Conservation (phyloP, 2,113 vertebrate species). For the Centropus unirufus region DNA sequence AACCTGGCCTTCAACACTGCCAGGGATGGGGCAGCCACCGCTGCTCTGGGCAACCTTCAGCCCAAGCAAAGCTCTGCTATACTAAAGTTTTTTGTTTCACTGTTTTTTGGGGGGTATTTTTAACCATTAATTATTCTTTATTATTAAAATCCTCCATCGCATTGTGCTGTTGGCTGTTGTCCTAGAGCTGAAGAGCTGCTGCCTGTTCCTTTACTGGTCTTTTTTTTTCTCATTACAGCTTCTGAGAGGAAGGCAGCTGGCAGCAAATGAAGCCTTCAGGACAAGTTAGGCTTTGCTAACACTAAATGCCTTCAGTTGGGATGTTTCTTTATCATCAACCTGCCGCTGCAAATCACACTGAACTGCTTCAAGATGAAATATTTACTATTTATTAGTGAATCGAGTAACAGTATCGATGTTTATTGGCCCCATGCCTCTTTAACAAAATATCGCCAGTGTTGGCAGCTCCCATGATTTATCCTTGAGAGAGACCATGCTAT, state of each 20-base stretch:
- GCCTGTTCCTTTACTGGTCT: background rate
- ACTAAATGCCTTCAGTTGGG: background rate
- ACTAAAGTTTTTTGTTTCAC: background rate
- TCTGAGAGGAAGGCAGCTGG: background rate
- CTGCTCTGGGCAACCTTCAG: background rate
- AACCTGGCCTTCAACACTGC: too few species aligned
- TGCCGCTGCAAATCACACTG: background rate
- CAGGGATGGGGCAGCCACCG: too few species aligned
- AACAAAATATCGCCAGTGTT: background rate
- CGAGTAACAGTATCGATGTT: background rate
- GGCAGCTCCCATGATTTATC: slow-evolving; percentile 23
- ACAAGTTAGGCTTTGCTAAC: background rate
- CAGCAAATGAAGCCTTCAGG: background rate
- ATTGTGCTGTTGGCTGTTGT: background rate
- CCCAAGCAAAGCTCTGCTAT: background rate
- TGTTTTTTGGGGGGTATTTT: background rate
- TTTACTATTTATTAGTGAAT: background rate
- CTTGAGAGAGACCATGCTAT: background rate
- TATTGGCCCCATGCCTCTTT: background rate
- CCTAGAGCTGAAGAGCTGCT: background rate
- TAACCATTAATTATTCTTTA: background rate
- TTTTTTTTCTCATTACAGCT: background rate
- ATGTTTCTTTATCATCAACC: background rate
- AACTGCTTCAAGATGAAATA: background rate
- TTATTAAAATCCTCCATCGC: background rate